phyloP scores from a whole-genome alignment of 2,888 invertebrate species.

The Mesorhabditis belari region DNA sequence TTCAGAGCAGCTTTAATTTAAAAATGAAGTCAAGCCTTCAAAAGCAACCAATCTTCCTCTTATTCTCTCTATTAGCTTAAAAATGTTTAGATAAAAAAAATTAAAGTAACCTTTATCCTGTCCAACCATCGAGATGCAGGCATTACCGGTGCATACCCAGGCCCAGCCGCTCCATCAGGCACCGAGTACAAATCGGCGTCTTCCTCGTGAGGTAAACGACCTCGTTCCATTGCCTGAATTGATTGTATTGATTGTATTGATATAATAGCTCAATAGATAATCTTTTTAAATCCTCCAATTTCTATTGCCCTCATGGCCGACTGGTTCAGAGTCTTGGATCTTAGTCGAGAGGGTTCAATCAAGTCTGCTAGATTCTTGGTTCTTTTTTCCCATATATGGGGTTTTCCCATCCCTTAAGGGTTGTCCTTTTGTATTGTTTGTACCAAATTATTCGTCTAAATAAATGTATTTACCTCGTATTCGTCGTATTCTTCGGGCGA shows the following conservation, averaged over 20 bases:
- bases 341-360: too few relatives aligned
- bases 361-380: too few relatives aligned
- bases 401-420: too few relatives aligned
- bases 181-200: constrained; percentile 37
- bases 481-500: constrained; percentile 41
- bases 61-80: not conserved
- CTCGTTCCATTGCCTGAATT: constrained; percentile 30
- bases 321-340: too few relatives aligned
- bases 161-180: constrained; percentile 42
- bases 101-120: constrained; percentile 26
- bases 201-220: constrained; percentile 39
- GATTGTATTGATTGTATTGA: not conserved
- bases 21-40: too few relatives aligned
- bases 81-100: too few relatives aligned
- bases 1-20: too few relatives aligned
- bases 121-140: constrained; percentile 48
- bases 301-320: too few relatives aligned
- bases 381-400: too few relatives aligned
- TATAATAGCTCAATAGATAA: not conserved
- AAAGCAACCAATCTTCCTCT: not conserved
- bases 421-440: too few relatives aligned
- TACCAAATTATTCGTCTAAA: not conserved
- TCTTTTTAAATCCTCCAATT: too few relatives aligned
- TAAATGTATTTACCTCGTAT: constrained; percentile 32
- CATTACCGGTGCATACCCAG: constrained; percentile 33